Evolutionary conservation across 2,797 vertebrate species (phyloP).

Genomic region (Tenualosa ilisha): DNA sequence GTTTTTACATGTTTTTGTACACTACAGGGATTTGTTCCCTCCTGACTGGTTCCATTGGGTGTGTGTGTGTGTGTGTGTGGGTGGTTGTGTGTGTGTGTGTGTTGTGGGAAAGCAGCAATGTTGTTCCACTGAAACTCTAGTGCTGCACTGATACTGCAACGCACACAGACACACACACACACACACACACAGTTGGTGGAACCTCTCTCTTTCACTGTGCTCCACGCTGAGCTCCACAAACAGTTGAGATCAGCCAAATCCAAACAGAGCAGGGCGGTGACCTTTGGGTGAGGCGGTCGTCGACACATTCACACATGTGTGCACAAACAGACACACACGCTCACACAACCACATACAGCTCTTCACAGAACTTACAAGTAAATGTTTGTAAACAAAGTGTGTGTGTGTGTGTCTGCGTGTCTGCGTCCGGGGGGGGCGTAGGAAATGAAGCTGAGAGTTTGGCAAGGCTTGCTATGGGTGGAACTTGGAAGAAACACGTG

Average conservation of each 20-base stretch:
- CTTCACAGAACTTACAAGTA: background rate
- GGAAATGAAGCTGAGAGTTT: no score
- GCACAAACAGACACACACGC: background rate
- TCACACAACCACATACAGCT: background rate
- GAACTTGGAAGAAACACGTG: background rate
- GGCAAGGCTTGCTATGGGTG: background rate
- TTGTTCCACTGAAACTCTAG: background rate
- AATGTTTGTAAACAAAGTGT: constrained; percentile 1
- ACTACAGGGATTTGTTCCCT: background rate
- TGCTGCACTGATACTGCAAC: background rate
- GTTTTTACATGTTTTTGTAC: background rate
- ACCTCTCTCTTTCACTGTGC: background rate
- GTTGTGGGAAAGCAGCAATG: constrained; percentile 8
- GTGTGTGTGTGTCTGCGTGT: no score
- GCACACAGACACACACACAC: background rate
- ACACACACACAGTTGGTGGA: background rate
- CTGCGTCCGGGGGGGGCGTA: no score
- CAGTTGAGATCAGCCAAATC: constrained; percentile 4
- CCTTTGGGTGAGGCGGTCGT: background rate
- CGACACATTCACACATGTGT: background rate
- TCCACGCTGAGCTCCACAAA: background rate
- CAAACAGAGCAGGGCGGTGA: background rate
- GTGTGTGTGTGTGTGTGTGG: background rate
- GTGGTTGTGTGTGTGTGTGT: background rate
- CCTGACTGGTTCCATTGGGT: no score